Base-by-base conservation (phyloP, 2,113 vertebrate species). In the Peromyscus leucopus region DNA sequence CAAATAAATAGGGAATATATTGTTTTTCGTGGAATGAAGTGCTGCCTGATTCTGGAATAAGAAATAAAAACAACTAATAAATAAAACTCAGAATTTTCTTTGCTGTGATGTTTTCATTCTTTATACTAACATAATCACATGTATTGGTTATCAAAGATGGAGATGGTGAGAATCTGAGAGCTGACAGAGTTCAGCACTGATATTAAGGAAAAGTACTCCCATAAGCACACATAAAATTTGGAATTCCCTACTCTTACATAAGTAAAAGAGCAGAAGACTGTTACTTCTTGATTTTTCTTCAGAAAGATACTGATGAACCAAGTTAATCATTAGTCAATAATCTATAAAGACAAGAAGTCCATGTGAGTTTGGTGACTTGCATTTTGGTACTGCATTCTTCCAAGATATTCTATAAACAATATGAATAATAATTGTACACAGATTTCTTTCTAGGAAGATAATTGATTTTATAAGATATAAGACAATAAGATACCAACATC, bases 291-390 rank as follows among this genome's bases (percentile, higher is more conserved):
- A 11, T 7, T 91, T 93, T 94, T 95, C 63, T 95, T 91, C 94
- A 96, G 28, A 42, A 46, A 90, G 24, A 71, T 78, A 89, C 59
- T 97, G 82, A 93, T 59, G 87, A 69, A 76, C 3, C 31, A 94
- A 36, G 65, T 33, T 90, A 94, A 85, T 42, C 85, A 42, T 57
- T 59, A 87, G 26, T 84, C 93, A 94, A 82, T 84, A 85, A 61
- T 12, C 65, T 91, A 0, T 42, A 92, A 95, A 94, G 72, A 91
- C 13, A 90, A 94, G 21, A 90, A 96, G 0, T 83, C 8, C 17
- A 72, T 76, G n/a, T 63, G 63, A 85, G n/a, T 67, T 91, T 21
- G 67, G 7, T 7, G 11, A 94, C 31, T 94, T 61, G 42, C 63
- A 82, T 83, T 84, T 90, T 42, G 17, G 28, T 72, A 92, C 22